Percentiles rank a stretch among this genome's conserved stretches.
Conservation (phyloP, 2,888 invertebrate species). For the Laothoe populi region DNA sequence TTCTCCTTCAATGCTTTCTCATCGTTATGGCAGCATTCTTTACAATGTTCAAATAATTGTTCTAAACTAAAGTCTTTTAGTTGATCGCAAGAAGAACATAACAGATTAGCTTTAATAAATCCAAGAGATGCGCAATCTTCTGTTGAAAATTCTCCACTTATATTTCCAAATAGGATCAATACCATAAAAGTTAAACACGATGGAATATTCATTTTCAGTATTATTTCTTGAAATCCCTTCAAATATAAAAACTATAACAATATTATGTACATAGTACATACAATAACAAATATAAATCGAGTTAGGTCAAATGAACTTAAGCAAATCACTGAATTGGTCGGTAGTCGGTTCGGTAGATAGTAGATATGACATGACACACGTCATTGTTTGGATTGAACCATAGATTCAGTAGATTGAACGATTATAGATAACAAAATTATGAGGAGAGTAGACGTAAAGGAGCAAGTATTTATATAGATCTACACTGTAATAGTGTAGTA, state of each 20-base stretch:
- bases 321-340: too few relatives aligned
- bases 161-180: background rate
- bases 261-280: too few relatives aligned
- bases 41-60: slow-evolving; percentile 88
- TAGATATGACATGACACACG: too few relatives aligned
- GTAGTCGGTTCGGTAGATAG: too few relatives aligned
- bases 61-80: slow-evolving; percentile 90
- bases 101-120: slow-evolving; percentile 92
- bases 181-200: background rate
- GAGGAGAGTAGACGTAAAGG: too few relatives aligned
- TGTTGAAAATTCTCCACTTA: slow-evolving; percentile 86
- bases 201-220: slow-evolving; percentile 23
- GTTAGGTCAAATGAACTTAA: too few relatives aligned
- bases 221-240: slow-evolving; percentile 23
- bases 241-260: background rate
- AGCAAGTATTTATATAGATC: too few relatives aligned
- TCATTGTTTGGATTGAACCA: background rate
- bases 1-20: slow-evolving; percentile 87
- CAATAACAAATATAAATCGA: too few relatives aligned
- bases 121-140: slow-evolving; percentile 95
- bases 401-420: too few relatives aligned
- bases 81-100: slow-evolving; percentile 95
- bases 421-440: too few relatives aligned
- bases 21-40: slow-evolving; percentile 92
- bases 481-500: too few relatives aligned